A percentile compares a stretch with the other conserved stretches of the same genome.
These are phyloP conservation scores for Aspiorhynchus laticeps DNA, from an alignment of 2,113 vertebrate species.

Conservation along the genomic window DNA sequence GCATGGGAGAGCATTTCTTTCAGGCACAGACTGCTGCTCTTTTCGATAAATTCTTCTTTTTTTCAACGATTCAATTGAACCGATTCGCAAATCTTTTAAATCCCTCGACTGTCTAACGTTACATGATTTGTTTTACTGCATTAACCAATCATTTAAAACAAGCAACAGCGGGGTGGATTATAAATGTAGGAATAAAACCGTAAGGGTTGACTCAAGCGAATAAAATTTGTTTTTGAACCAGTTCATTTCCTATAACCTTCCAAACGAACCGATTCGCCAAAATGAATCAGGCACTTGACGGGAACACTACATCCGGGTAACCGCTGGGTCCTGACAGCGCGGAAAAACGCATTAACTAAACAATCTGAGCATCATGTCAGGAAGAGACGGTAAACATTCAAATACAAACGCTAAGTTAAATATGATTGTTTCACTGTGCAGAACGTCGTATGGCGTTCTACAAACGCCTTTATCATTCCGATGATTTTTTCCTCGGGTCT, in stretches of 20 bases:
- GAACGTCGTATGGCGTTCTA: not conserved
- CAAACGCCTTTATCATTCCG: not conserved
- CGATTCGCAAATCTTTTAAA: not conserved
- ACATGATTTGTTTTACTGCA: not conserved
- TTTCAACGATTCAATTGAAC: not conserved
- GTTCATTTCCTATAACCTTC: not conserved
- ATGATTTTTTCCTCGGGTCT: not conserved
- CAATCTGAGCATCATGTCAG: slow-evolving; percentile 70
- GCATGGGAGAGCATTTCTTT: slow-evolving; percentile 13
- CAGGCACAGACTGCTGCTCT: slow-evolving; percentile 3
- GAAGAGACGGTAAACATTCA: slow-evolving; percentile 75
- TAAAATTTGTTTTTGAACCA: not conserved
- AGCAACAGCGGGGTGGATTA: not conserved
- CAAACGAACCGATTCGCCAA: not conserved
- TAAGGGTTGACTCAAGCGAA: not conserved
- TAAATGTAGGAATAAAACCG: accelerated
- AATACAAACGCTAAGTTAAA: not conserved
- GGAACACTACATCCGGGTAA: slow-evolving; percentile 64
- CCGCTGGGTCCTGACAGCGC: slow-evolving; percentile 41
- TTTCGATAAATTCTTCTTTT: not conserved
- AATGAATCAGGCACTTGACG: slow-evolving; percentile 51
- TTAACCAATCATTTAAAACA: not conserved
- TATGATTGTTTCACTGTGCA: accelerated
- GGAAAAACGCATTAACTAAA: slow-evolving; percentile 35
- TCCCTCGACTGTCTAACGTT: not conserved